phyloP scores from a whole-genome alignment of 2,113 vertebrate species.

The Oreochromis niloticus region DNA sequence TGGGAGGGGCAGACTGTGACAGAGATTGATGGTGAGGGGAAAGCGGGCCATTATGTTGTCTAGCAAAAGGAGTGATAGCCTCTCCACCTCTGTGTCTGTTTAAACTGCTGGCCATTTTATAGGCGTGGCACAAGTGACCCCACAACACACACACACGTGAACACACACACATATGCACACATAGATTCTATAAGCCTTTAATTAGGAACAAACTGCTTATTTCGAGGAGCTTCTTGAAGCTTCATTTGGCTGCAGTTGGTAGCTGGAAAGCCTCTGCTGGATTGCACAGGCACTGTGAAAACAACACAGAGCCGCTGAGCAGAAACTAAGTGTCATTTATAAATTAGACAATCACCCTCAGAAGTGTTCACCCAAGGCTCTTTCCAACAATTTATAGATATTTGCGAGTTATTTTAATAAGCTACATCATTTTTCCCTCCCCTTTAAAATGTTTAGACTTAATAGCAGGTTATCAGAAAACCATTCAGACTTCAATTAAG shows the following conservation, averaged over 20 bases:
- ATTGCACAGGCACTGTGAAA: background rate
- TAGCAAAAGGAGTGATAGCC: conserved; percentile 59
- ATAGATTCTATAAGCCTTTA: background rate
- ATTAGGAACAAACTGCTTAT: background rate
- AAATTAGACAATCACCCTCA: conserved; percentile 11
- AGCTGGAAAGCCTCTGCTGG: background rate
- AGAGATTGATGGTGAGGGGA: conserved; percentile 65
- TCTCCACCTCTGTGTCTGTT: conserved; percentile 57
- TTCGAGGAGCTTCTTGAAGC: background rate
- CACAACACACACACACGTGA: background rate
- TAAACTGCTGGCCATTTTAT: conserved; percentile 35
- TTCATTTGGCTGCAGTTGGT: background rate
- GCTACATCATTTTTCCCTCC: background rate
- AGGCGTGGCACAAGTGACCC: conserved; percentile 44
- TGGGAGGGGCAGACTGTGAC: conserved; percentile 54
- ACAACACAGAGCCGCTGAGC: background rate
- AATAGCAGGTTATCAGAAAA: conserved; percentile 11
- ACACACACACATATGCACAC: background rate
- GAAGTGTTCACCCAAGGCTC: conserved; percentile 1
- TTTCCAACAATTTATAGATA: background rate
- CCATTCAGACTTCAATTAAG: conserved; percentile 3
- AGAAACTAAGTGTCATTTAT: conserved; percentile 27
- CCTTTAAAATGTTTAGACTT: background rate
- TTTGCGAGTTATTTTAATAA: background rate
- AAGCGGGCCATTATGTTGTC: conserved; percentile 57